Percentiles rank a stretch among this genome's conserved stretches.
Conservation (phyloP, 2,888 invertebrate genomes). For the Micoletzkya japonica region DNA sequence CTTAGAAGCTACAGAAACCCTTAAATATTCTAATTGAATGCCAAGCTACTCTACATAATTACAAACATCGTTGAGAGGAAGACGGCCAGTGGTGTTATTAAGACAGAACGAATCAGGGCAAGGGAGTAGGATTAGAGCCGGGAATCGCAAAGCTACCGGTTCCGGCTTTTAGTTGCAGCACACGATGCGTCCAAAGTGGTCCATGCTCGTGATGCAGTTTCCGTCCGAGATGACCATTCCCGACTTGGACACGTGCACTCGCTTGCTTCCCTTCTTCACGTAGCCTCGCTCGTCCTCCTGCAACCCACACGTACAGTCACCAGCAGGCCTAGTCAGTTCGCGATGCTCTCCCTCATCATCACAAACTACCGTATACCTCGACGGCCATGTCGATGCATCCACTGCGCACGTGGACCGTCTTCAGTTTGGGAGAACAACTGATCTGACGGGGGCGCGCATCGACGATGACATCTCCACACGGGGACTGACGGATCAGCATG, state of each 20-base stretch:
- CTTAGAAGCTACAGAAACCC: not conserved
- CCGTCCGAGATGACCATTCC: constrained; percentile 63
- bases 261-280: constrained; percentile 56
- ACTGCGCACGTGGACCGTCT: constrained; percentile 63
- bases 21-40: not conserved
- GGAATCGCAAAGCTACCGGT: not conserved
- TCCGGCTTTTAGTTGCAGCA: constrained; percentile 36
- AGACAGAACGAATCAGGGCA: not conserved
- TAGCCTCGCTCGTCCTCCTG: constrained; percentile 56
- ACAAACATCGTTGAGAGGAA: not conserved
- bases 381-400: constrained; percentile 65
- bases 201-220: constrained; percentile 56
- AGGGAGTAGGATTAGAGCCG: not conserved
- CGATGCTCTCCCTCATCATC: not conserved
- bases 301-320: constrained; percentile 18
- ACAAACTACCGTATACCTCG: constrained; percentile 44
- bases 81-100: not conserved
- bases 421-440: constrained; percentile 62
- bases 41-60: not conserved
- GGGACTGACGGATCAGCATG: constrained; percentile 62
- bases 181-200: constrained; percentile 54
- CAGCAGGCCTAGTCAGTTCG: not conserved
- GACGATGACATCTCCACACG: constrained; percentile 64
- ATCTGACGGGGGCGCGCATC: constrained; percentile 65
- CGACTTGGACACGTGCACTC: constrained; percentile 58